These are phyloP conservation scores for Plagiodera versicolora DNA, from an alignment of 2,888 invertebrate genomes.

Conservation along the genomic window DNA sequence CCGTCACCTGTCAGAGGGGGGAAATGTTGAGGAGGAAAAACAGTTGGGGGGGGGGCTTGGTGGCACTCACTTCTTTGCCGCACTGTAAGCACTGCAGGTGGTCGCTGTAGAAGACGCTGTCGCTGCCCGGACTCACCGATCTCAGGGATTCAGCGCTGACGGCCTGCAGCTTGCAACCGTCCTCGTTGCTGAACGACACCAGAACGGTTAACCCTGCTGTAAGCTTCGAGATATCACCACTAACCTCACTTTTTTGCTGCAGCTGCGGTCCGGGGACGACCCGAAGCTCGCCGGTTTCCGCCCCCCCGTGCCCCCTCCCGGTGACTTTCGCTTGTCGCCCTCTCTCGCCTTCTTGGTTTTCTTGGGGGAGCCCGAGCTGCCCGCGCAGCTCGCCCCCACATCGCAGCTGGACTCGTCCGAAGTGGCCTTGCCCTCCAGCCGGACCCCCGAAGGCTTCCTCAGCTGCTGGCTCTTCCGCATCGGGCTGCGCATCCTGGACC, in stretches of 20 bases:
- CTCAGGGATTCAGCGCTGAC: conserved; percentile 84
- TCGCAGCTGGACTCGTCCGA: conserved; percentile 57
- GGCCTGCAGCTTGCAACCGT: conserved; percentile 67
- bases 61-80: conserved; percentile 66
- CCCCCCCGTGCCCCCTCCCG: conserved; percentile 63
- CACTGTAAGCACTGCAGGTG: conserved; percentile 78
- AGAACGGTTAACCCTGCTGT: too few relatives aligned
- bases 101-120: conserved; percentile 88
- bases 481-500: conserved; percentile 51
- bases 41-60: too few relatives aligned
- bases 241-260: conserved; percentile 17
- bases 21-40: too few relatives aligned
- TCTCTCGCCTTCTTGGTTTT: conserved; percentile 66
- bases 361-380: conserved; percentile 57
- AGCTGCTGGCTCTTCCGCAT: conserved; percentile 47
- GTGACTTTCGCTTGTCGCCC: conserved; percentile 68
- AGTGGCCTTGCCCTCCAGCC: conserved; percentile 41
- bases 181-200: too few relatives aligned
- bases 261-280: conserved; percentile 12
- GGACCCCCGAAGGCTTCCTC: conserved; percentile 28
- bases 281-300: too few relatives aligned
- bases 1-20: conserved; percentile 52
- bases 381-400: conserved; percentile 28
- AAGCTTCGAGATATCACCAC: background rate
- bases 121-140: conserved; percentile 88